A percentile compares a stretch with the other conserved stretches of the same genome.
These are phyloP conservation scores for Acridotheres tristis DNA, from an alignment of 2,797 vertebrate species.

Conservation along the genomic window DNA sequence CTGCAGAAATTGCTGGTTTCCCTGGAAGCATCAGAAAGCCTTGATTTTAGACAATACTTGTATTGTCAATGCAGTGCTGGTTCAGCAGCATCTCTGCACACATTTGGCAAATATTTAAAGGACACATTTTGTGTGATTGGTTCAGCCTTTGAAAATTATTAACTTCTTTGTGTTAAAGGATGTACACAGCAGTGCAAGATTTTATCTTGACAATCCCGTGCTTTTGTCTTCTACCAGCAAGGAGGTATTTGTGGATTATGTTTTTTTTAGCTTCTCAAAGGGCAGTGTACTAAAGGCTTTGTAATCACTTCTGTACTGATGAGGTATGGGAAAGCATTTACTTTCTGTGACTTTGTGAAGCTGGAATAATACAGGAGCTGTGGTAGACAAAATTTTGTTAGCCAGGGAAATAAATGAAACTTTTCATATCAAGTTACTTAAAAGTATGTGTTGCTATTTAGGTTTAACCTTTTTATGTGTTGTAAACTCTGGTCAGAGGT, in stretches of 20 bases:
- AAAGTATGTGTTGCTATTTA: neutral
- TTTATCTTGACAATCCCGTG: constrained; percentile 56
- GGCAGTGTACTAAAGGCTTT: constrained; percentile 29
- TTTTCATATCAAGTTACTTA: neutral
- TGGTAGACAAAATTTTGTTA: constrained; percentile 33
- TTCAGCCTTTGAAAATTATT: constrained; percentile 63
- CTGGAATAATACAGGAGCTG: neutral
- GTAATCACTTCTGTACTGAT: constrained; percentile 19
- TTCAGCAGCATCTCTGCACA: constrained; percentile 72
- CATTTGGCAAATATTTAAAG: constrained; percentile 73
- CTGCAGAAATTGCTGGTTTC: constrained; percentile 40
- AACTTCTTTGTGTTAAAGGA: constrained; percentile 64
- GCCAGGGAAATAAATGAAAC: neutral
- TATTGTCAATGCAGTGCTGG: constrained; percentile 59
- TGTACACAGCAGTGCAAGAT: constrained; percentile 50
- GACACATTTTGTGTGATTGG: constrained; percentile 65
- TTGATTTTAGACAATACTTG: constrained; percentile 67
- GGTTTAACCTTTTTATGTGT: neutral
- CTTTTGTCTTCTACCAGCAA: constrained; percentile 56
- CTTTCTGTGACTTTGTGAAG: neutral
- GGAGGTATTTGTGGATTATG: constrained; percentile 27
- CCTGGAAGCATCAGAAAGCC: constrained; percentile 50
- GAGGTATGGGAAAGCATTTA: constrained; percentile 49
- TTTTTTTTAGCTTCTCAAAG: constrained; percentile 46
- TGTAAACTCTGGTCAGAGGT: neutral